Conservation (phyloP, 2,113 vertebrate species). For the Rana temporaria region DNA sequence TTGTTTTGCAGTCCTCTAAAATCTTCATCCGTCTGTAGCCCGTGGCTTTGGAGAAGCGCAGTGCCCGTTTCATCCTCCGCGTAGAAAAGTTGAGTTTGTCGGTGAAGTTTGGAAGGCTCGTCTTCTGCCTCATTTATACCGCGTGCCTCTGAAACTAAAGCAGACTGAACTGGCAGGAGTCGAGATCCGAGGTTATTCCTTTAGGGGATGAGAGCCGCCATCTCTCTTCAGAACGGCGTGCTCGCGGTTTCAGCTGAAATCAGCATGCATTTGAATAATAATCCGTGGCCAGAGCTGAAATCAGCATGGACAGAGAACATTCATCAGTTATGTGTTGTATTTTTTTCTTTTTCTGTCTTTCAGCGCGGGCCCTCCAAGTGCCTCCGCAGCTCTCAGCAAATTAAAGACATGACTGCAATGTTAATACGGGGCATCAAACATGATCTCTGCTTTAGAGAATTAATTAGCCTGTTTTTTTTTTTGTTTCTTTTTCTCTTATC, state of each 20-base stretch:
- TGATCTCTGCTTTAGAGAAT: constrained; percentile 19
- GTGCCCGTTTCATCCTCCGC: no score
- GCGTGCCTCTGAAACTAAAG: background rate
- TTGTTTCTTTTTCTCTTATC: background rate
- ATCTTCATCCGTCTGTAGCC: no score
- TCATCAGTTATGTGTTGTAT: background rate
- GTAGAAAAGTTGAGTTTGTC: no score
- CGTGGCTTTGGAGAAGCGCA: no score
- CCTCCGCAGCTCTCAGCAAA: constrained; percentile 15
- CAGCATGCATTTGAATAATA: constrained; percentile 37
- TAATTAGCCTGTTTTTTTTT: constrained; percentile 36
- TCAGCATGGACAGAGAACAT: constrained; percentile 8
- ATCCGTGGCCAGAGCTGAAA: background rate
- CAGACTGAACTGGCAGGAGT: background rate
- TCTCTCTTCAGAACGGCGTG: constrained; percentile 4
- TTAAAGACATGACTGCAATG: constrained; percentile 40
- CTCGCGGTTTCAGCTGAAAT: background rate
- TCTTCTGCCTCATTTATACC: background rate
- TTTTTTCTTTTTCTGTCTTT: background rate
- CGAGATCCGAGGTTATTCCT: constrained; percentile 7
- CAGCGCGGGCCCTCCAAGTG: constrained; percentile 8
- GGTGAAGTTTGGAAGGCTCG: background rate
- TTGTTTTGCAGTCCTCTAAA: no score
- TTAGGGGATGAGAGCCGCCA: constrained; percentile 9
- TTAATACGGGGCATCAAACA: constrained; percentile 32